Evolutionary conservation across 1,140 invertebrate genomes (phyloP).

Genomic region (Rhopalosiphum maidis): DNA sequence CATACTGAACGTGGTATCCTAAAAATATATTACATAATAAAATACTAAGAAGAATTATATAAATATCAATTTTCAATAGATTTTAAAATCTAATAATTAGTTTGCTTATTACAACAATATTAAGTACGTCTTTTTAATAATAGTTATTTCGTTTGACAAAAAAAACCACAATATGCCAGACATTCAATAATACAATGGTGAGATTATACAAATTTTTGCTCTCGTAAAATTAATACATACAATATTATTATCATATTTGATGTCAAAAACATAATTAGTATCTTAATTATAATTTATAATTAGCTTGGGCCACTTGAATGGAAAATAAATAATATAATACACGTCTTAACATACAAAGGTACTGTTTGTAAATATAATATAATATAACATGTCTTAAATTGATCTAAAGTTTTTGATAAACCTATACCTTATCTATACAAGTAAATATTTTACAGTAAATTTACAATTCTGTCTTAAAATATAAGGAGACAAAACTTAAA

Average conservation of each 20-base stretch:
- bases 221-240: background rate
- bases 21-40: background rate
- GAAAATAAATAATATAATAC: background rate
- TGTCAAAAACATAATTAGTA: background rate
- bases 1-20: background rate
- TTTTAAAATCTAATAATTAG: background rate
- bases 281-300: background rate
- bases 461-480: slow-evolving; percentile 1
- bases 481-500: background rate
- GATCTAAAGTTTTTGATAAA: background rate
- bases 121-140: background rate
- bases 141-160: background rate
- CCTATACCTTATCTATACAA: slow-evolving; percentile 36
- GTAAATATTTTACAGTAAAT: slow-evolving; percentile 47
- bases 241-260: background rate
- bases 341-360: background rate
- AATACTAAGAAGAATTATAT: background rate
- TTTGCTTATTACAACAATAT: background rate
- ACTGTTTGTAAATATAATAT: background rate
- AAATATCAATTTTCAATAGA: background rate
- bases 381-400: background rate
- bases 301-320: background rate
- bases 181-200: background rate
- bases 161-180: background rate
- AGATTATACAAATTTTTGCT: background rate